A percentile compares a stretch with the other conserved stretches of the same genome.
phyloP scores from a whole-genome alignment of 2,888 invertebrate species.

The Tholera decimalis region DNA sequence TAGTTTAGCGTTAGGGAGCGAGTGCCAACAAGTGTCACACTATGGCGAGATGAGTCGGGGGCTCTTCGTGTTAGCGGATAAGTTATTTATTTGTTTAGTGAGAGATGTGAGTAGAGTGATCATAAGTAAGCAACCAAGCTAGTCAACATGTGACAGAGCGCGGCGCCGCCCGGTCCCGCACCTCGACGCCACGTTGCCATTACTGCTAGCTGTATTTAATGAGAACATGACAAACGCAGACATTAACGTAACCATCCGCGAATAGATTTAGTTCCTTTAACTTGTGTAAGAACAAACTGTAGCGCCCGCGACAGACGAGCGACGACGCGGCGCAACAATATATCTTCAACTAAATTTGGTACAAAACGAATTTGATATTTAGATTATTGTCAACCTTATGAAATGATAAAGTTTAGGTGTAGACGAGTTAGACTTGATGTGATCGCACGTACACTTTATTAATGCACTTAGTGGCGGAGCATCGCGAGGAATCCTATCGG shows the following conservation, averaged over 20 bases:
- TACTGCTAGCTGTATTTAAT: slow-evolving; percentile 79
- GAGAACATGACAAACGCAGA: slow-evolving; percentile 76
- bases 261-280: slow-evolving; percentile 75
- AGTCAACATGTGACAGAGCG: slow-evolving; percentile 85
- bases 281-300: slow-evolving; percentile 63
- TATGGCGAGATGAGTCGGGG: slow-evolving; percentile 76
- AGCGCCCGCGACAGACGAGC: slow-evolving; percentile 47
- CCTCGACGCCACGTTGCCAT: slow-evolving; percentile 85
- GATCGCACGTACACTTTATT: slow-evolving; percentile 84
- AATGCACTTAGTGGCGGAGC: slow-evolving; percentile 78
- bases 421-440: slow-evolving; percentile 79
- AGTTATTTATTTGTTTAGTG: slow-evolving; percentile 90
- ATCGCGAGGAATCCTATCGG: slow-evolving; percentile 63
- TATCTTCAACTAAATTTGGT: slow-evolving; percentile 81
- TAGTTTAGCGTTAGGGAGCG: slow-evolving; percentile 74
- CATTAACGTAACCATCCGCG: slow-evolving; percentile 66
- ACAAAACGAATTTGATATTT: slow-evolving; percentile 86
- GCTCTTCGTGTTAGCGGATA: slow-evolving; percentile 80
- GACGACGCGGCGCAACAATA: slow-evolving; percentile 39
- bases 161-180: slow-evolving; percentile 64
- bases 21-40: slow-evolving; percentile 80
- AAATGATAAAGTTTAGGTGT: slow-evolving; percentile 73
- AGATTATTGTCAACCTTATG: slow-evolving; percentile 76
- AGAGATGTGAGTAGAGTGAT: slow-evolving; percentile 84
- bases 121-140: slow-evolving; percentile 88